Evolutionary conservation across 2,888 invertebrate species (phyloP), one percentile per base, ranked within the genome.

Genomic region (Falcaria lacertinaria): DNA sequence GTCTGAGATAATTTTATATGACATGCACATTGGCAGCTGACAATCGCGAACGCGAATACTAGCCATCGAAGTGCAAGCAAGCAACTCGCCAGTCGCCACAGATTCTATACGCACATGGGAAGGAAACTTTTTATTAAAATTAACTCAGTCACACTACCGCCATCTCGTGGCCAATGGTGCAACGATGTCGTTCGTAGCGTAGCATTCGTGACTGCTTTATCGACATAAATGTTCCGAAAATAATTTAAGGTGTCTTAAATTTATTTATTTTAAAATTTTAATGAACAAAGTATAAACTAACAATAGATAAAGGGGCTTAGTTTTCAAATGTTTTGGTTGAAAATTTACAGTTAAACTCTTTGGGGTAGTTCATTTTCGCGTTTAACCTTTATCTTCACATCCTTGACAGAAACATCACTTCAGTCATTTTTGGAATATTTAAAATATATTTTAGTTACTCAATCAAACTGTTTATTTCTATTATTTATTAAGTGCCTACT

Each of bases 21-120:
- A 78, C 72, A 65, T 74, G 69, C 75, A 75, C 79, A 74, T 70
- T 66, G 68, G 65, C 65, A 62, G 62, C 62, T 56, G 69, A 57
- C 60, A 60, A 60, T 66, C 69, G 64, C 64, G 63, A 69, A 70
- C 65, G n/a, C n/a, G n/a, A n/a, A n/a, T n/a, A n/a, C n/a, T n/a
- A n/a, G n/a, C n/a, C n/a, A n/a, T n/a, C n/a, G n/a, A n/a, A n/a
- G n/a, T n/a, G n/a, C n/a, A n/a, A n/a, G n/a, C n/a, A n/a, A n/a
- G n/a, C n/a, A n/a, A 56, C 50, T 52, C 54, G 66, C 51, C 52
- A 45, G n/a, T n/a, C n/a, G 53, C 61, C 63, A 69, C 65, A 64
- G 57, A 63, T 58, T 59, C 57, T 55, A 54, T 56, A 53, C 47
- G 44, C 52, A 56, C 55, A 53, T 59, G 53, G 50, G 44, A 44